Evolutionary conservation across 2,888 invertebrate species (phyloP).

Genomic region (Stenolophus ochropezus): DNA sequence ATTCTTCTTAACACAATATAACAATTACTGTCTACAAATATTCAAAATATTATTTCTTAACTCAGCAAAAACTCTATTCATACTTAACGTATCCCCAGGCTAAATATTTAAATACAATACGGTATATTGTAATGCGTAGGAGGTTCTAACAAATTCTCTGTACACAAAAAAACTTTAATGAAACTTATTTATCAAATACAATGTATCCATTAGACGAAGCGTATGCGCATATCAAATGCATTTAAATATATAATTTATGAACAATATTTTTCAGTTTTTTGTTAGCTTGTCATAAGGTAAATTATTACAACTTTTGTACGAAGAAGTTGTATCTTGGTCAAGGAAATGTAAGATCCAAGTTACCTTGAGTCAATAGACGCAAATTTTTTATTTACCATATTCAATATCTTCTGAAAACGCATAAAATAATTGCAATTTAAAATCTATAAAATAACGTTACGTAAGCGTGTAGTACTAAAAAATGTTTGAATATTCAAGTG

Average conservation of each 20-base stretch:
- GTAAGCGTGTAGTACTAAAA: not conserved
- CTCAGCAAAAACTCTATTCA: conserved; percentile 23
- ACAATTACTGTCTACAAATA: conserved; percentile 11
- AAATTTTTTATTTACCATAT: conserved; percentile 3
- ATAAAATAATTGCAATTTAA: conserved; percentile 37
- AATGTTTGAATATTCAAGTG: conserved; percentile 28
- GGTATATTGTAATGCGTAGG: conserved; percentile 4
- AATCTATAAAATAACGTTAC: conserved; percentile 13
- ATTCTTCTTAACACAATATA: not conserved
- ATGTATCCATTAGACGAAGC: not conserved
- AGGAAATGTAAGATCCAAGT: conserved; percentile 30
- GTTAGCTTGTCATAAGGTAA: conserved; percentile 17
- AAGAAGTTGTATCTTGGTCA: conserved; percentile 28
- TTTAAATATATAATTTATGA: conserved; percentile 46
- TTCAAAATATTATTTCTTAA: conserved; percentile 19
- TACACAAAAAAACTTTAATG: conserved; percentile 18
- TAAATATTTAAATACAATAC: conserved; percentile 16
- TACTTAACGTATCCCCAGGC: not conserved
- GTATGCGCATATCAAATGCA: conserved; percentile 4
- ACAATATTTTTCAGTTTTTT: conserved; percentile 37
- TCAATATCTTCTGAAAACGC: conserved; percentile 38
- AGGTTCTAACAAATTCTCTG: not conserved
- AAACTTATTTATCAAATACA: conserved; percentile 39
- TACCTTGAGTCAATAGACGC: conserved; percentile 38
- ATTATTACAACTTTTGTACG: conserved; percentile 35